These are phyloP conservation scores for Drosophila funebris DNA, from an alignment of 1,140 invertebrate genomes.

Conservation along the genomic window DNA sequence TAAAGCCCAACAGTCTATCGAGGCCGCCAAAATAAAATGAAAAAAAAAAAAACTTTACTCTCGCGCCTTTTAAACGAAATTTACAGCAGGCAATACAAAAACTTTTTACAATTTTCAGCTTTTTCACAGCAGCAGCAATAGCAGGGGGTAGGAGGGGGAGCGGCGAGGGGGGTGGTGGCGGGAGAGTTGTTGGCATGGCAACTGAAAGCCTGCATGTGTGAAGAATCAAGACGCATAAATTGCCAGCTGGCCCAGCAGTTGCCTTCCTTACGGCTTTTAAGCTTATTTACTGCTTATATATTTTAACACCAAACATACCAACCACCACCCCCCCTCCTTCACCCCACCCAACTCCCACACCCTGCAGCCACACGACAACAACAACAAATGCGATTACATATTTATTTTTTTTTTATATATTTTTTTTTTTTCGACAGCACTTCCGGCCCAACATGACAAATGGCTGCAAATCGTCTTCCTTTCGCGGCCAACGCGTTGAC, in stretches of 20 bases:
- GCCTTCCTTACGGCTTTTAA: conserved; percentile 59
- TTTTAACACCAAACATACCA: conserved; percentile 66
- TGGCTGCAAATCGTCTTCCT: conserved; percentile 82
- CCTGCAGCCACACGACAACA: conserved; percentile 9
- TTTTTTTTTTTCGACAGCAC: conserved; percentile 36
- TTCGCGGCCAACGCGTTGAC: conserved; percentile 75
- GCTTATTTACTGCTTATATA: conserved; percentile 82
- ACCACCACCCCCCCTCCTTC: conserved; percentile 8
- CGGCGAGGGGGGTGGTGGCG: not conserved
- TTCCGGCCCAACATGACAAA: conserved; percentile 73
- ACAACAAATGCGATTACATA: conserved; percentile 44
- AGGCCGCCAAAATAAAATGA: conserved; percentile 39
- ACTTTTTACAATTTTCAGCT: conserved; percentile 36
- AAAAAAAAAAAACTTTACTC: conserved; percentile 43
- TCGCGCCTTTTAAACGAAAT: conserved; percentile 70
- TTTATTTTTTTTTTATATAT: conserved; percentile 15
- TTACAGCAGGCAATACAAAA: conserved; percentile 63
- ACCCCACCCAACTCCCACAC: not conserved
- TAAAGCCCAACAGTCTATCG: conserved; percentile 57
- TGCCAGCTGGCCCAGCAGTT: conserved; percentile 51
- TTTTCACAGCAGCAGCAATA: conserved; percentile 24
- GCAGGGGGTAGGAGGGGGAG: not conserved
- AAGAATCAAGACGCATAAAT: conserved; percentile 78
- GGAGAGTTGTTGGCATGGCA: conserved; percentile 1
- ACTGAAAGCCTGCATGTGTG: conserved; percentile 59